Base-by-base conservation (phyloP, 2,113 vertebrate species). In the Hiodon alosoides region DNA sequence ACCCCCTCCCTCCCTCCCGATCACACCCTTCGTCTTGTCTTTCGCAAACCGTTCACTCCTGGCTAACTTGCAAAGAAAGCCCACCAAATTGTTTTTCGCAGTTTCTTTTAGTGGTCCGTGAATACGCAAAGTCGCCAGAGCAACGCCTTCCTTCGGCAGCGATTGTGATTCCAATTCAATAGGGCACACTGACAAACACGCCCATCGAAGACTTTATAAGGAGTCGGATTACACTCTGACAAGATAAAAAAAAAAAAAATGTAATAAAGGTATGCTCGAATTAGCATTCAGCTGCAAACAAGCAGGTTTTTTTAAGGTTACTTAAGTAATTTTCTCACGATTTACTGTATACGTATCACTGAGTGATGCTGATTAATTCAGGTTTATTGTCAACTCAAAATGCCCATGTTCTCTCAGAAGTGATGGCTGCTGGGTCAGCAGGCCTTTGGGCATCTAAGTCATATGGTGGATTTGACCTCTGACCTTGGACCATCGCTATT, bases 401-500 rank as follows among this genome's bases (percentile, higher is more conserved):
- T 69, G 77, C 81, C 80, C 86, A 69, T 79, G 73, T 6, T 0
- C 80, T 82, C 82, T 86, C 73, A 82, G 69, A 17, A 80, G 74
- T 80, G 79, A 86, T 67, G 88, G 81, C 87, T 90, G 87, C 84
- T 86, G 88, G 89, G 90, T 87, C 91, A 91, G 93, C 83, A 87
- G 77, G 90, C 85, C 93, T 93, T 84, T 83, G 81, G 88, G 94
- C 86, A 89, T 88, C 86, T 81, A 80, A 76, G 82, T 87, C 89
- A 89, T 86, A 87, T 89, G 86, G 83, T 76, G 80, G 76, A 62
- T 79, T 47, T 52, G 79, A 84, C 79, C 78, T 76, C 79, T 68
- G 11, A 80, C 81, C 78, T 80, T 48, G 57, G 31, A 31, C 17
- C 58, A 71, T 48, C 10, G 16, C 70, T 17, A 59, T 31, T 31